Evolutionary conservation across 2,113 vertebrate genomes (phyloP).

Genomic region (Clarias batrachus): DNA sequence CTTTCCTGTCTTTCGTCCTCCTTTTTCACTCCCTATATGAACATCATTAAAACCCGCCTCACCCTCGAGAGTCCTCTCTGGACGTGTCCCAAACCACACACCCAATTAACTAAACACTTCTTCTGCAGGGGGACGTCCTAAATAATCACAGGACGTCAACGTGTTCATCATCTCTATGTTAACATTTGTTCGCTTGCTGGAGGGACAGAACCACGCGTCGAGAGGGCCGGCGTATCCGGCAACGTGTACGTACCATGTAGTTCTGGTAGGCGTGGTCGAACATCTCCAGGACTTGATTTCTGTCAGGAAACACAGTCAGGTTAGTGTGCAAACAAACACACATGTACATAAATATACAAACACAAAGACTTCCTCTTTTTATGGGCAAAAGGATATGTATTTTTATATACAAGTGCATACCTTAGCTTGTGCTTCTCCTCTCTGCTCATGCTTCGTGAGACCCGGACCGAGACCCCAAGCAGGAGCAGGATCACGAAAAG

Average conservation of each 20-base stretch:
- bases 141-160: neutral
- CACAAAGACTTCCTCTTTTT: neutral
- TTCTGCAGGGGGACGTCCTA: neutral
- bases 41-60: neutral
- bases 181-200: neutral
- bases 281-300: slow-evolving; percentile 98
- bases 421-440: slow-evolving; percentile 73
- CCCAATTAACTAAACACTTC: neutral
- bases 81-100: neutral
- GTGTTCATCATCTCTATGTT: neutral
- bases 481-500: slow-evolving; percentile 58
- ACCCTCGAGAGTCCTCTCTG: neutral
- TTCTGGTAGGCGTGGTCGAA: slow-evolving; percentile 98
- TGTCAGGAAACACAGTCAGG: slow-evolving; percentile 53
- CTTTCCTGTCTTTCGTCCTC: neutral
- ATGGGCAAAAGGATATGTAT: neutral
- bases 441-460: slow-evolving; percentile 66
- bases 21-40: neutral
- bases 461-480: slow-evolving; percentile 55
- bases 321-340: neutral
- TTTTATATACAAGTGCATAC: slow-evolving; percentile 54
- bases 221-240: neutral
- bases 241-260: slow-evolving; percentile 87
- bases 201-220: neutral
- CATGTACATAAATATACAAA: too few species aligned